phyloP scores from a whole-genome alignment of 2,113 vertebrate genomes.

The Thermophis baileyi region DNA sequence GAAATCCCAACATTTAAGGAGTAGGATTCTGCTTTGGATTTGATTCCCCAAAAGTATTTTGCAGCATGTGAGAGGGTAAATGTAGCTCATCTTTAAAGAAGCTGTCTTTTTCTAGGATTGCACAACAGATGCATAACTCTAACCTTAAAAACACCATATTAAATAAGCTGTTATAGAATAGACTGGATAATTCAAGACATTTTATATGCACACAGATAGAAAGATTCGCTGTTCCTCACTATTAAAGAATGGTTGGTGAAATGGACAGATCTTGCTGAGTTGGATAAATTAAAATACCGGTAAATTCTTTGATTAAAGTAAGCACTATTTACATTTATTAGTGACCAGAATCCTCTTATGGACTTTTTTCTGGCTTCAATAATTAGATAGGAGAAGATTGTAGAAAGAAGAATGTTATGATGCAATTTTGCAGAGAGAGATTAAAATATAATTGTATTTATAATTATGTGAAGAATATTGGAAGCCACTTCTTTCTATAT shows the following conservation, averaged over 20 bases:
- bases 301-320: neutral
- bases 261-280: neutral
- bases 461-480: neutral
- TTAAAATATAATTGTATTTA: neutral
- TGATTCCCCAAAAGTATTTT: neutral
- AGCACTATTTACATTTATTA: neutral
- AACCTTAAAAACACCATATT: neutral
- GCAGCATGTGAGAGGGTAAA: neutral
- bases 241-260: neutral
- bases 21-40: neutral
- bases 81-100: neutral
- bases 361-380: neutral
- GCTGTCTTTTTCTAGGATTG: neutral
- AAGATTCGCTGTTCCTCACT: neutral
- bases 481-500: neutral
- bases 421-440: neutral
- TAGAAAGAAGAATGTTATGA: neutral
- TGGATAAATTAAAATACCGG: neutral
- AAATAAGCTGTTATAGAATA: neutral
- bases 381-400: neutral
- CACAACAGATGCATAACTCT: neutral
- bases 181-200: neutral
- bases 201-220: neutral
- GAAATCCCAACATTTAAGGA: neutral
- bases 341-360: neutral